Percentiles rank a stretch among this genome's conserved stretches.
Evolutionary conservation across 2,888 invertebrate species (phyloP).

Genomic region (Shargacucullia verbasci): DNA sequence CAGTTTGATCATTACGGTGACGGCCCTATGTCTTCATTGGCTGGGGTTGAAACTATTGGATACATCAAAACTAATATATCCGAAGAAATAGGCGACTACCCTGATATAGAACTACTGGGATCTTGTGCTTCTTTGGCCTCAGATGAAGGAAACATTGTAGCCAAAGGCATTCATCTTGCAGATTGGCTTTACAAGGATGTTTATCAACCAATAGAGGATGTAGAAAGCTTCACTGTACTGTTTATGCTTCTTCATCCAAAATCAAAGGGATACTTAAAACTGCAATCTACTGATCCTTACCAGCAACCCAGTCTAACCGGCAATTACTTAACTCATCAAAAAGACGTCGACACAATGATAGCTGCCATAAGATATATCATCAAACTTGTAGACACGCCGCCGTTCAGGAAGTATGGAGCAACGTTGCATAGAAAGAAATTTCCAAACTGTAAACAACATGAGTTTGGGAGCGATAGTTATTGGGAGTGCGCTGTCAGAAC

Average conservation of each 20-base stretch:
- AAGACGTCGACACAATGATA: conserved; percentile 89
- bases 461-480: conserved; percentile 90
- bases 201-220: conserved; percentile 77
- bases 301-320: conserved; percentile 91
- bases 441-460: conserved; percentile 86
- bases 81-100: conserved; percentile 85
- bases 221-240: conserved; percentile 83
- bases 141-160: conserved; percentile 84
- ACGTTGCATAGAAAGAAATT: conserved; percentile 86
- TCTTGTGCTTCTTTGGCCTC: conserved; percentile 88
- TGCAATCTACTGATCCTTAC: conserved; percentile 90
- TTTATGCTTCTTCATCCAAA: conserved; percentile 90
- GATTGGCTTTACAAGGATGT: conserved; percentile 80
- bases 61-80: conserved; percentile 90
- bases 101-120: conserved; percentile 91
- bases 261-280: conserved; percentile 90
- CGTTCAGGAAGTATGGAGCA: conserved; percentile 90
- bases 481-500: conserved; percentile 91
- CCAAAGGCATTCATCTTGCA: conserved; percentile 76
- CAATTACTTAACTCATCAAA: conserved; percentile 91
- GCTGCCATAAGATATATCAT: conserved; percentile 89
- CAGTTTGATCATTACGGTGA: conserved; percentile 80
- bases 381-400: conserved; percentile 86
- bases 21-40: conserved; percentile 87
- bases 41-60: conserved; percentile 89